Base-by-base conservation (phyloP, 2,888 invertebrate species). In the Sisyra nigra region DNA sequence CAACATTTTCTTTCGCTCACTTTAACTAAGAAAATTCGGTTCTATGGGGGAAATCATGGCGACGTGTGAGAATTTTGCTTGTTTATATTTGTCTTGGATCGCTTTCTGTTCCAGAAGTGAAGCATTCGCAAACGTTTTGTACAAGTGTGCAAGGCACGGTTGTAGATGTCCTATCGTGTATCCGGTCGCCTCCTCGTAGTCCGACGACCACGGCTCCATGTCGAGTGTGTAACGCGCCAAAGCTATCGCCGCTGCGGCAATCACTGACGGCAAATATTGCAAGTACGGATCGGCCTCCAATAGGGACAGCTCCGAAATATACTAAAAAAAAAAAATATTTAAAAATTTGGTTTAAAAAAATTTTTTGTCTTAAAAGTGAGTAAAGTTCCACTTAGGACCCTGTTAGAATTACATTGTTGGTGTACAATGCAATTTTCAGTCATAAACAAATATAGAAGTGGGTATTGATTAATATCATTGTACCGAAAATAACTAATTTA, bases 211-310 rank as follows among this genome's bases (percentile, higher is more conserved):
- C 17, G 59, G 54, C 46, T 64, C 62, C 45, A 66, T 63, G n/a
- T 65, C 66, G 10, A 83, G 60, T 44, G 80, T 78, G 57, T 84
- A 78, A 39, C 85, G 76, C 0, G 92, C 83, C 19, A 92, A 67
- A 44, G 85, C 87, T 31, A 92, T 65, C 1, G 89, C 74, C 19
- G 83, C 72, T 3, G 88, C 78, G 3, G 91, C 89, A 46, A 91
- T 73, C 38, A 80, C 60, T 3, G 92, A 92, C 17, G 92, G 88
- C 49, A 80, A 63, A 63, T 71, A 89, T 54, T 80, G 76, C 48
- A 93, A 67, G 60, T 80, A 93, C 0, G 82, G 82, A 54, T 93
- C 91, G 3, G 83, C 84, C 57, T 93, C 89, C 52, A 93, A 62
- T 49, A 93, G 66, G 7, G 88, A 78, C 50, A 92, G 61, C 65